Evolutionary conservation across 2,888 invertebrate genomes (phyloP).

Genomic region (Gari tellinella): DNA sequence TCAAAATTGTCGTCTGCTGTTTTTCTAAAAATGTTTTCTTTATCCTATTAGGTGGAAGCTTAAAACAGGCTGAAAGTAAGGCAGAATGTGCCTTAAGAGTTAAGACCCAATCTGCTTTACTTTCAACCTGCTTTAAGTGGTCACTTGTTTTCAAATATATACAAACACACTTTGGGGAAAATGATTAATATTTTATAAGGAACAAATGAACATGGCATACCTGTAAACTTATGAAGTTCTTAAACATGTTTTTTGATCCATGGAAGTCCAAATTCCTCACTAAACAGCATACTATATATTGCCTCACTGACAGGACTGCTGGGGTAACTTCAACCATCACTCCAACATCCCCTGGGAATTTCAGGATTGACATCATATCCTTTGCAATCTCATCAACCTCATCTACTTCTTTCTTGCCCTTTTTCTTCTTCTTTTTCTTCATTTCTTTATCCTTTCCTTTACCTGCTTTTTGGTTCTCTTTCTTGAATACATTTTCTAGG

Average conservation of each 20-base stretch:
- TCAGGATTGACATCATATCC: slow-evolving; percentile 75
- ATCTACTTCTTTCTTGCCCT: slow-evolving; percentile 56
- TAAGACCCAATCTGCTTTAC: no score
- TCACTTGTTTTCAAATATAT: no score
- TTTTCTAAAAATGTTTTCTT: no score
- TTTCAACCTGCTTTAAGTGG: no score
- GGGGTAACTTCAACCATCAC: slow-evolving; percentile 71
- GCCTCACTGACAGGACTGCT: slow-evolving; percentile 87
- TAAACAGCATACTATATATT: slow-evolving; percentile 90
- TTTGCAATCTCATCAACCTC: slow-evolving; percentile 84
- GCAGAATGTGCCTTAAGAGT: no score
- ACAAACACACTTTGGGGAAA: no score
- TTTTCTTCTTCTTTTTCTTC: slow-evolving; percentile 70
- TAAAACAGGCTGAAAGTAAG: no score
- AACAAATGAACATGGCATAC: slow-evolving; percentile 72
- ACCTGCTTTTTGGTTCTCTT: slow-evolving; percentile 59
- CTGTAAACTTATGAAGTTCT: slow-evolving; percentile 91
- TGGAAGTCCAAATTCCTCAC: slow-evolving; percentile 88
- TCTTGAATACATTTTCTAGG: slow-evolving; percentile 86
- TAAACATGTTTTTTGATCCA: slow-evolving; percentile 87
- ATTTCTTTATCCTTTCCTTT: slow-evolving; percentile 60
- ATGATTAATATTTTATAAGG: no score
- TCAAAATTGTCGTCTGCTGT: no score
- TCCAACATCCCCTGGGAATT: slow-evolving; percentile 80
- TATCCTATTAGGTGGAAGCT: no score